Base-by-base conservation (phyloP, 2,113 vertebrate genomes). In the Oreotragus oreotragus region DNA sequence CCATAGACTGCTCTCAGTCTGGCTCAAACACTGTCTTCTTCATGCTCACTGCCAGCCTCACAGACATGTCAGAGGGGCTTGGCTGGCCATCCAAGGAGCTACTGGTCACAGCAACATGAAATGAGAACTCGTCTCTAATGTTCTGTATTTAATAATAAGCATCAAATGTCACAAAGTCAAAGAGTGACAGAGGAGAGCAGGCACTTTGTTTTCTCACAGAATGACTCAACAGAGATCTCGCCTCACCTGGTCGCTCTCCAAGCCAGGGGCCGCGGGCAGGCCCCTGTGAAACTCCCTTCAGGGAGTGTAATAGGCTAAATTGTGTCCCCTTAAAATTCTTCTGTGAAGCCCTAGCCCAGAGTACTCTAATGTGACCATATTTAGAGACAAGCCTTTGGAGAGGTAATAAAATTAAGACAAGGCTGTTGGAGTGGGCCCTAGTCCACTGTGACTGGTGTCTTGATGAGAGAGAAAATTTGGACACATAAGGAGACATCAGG, bases 401-500 rank as follows among this genome's bases (percentile, higher is more conserved):
- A 36, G 45, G 30, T 51, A 47, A 91, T 91, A 19, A 39, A 76
- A n/a, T 91, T 36, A 28, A 23, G 33, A 23, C 23, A n/a, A 81
- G 33, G 33, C 45, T 2, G 0, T 66, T 36, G 36, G 33, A 64
- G 33, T 25, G 1, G 30, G 45, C 16, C 33, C 60, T 88, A 36
- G n/a, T 21, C 25, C 76, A 62, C 47, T 62, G 33, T 49, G 33
- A 36, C 77, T 39, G 33, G 33, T 39, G 45, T 91, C 33, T 33
- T 83, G 28, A 27, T 9, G 30, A 86, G 43, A 79, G 39, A 49
- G 76, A n/a, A 81, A 80, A 81, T 80, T 6, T 36, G 89, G 30
- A 57, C 53, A 57, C 53, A 47, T 30, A 57, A 43, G 76, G 73
- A 62, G 15, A 91, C 6, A 53, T 17, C 11, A 43, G 58, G 7